These are phyloP conservation scores for Telmatochromis sp. DNA, from an alignment of 2,113 vertebrate genomes.

Conservation along the genomic window DNA sequence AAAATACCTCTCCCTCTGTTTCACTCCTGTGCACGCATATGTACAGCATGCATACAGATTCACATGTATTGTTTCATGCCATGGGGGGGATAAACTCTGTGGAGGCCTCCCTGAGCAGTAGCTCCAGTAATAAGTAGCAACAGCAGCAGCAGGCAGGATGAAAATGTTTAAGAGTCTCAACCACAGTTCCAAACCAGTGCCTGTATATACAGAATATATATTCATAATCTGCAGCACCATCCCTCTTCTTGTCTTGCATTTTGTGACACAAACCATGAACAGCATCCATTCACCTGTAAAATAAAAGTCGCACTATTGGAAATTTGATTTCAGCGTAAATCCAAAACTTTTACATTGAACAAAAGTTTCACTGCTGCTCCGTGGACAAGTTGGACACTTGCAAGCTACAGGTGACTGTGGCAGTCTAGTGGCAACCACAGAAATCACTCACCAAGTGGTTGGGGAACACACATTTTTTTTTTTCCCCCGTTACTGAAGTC, in stretches of 20 bases:
- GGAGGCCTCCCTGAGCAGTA: not conserved
- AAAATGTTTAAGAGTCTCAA: not conserved
- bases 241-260: not conserved
- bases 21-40: not conserved
- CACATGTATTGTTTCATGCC: slow-evolving; percentile 12
- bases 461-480: not conserved
- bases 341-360: not conserved
- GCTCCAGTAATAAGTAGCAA: not conserved
- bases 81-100: not conserved
- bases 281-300: not conserved
- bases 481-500: not conserved
- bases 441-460: not conserved
- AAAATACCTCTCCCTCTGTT: not conserved
- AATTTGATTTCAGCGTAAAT: not conserved
- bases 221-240: not conserved
- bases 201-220: not conserved
- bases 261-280: not conserved
- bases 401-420: not conserved
- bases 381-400: not conserved
- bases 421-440: not conserved
- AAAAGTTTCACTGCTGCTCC: not conserved
- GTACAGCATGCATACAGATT: not conserved
- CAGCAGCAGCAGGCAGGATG: not conserved
- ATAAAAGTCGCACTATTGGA: not conserved
- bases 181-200: not conserved